Base-by-base conservation (phyloP, 2,113 vertebrate species). In the Rhinogobius similis region DNA sequence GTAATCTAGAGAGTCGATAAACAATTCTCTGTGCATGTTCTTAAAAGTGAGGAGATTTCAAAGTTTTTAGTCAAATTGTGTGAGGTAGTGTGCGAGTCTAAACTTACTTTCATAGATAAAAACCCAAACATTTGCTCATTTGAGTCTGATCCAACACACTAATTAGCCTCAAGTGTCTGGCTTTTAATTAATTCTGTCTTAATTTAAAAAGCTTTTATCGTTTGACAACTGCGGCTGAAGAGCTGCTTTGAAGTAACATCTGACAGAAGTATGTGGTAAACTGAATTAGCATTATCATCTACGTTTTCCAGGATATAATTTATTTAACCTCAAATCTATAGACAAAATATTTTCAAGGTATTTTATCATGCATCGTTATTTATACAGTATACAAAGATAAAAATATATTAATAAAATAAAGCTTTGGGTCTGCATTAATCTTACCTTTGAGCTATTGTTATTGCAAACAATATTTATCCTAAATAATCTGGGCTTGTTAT, bases 401-500 rank as follows among this genome's bases (percentile, higher is more conserved):
- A 8, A 52, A 52, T 55, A 1, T 5, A 2, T 6, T 6, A 20
- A 55, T 23, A n/a, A n/a, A 56, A 61, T n/a, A 36, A 18, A n/a
- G 16, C 8, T 18, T n/a, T 20, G n/a, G 2, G 10, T n/a, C 21
- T 12, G 62, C 16, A 14, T 59, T 32, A 24, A 67, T 62, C 83
- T 73, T 88, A 95, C 95, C 93, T 92, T 92, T 53, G 76, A 82
- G 73, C 85, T 65, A 86, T 76, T 59, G 76, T n/a, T 1, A 0
- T 58, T 58, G 55, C 55, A 27, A 10, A 29, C 6, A 29, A 26
- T 18, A 23, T 70, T 90, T 84, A 94, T 72, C 88, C 87, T 77
- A 86, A 96, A 98, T 69, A 97, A 93, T 67, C 90, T 95, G 73
- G 93, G 93, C 80, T 94, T 98, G 88, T 95, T 92, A 87, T 95